These are phyloP conservation scores for Elegia similella DNA, from an alignment of 2,888 invertebrate genomes.

Conservation along the genomic window DNA sequence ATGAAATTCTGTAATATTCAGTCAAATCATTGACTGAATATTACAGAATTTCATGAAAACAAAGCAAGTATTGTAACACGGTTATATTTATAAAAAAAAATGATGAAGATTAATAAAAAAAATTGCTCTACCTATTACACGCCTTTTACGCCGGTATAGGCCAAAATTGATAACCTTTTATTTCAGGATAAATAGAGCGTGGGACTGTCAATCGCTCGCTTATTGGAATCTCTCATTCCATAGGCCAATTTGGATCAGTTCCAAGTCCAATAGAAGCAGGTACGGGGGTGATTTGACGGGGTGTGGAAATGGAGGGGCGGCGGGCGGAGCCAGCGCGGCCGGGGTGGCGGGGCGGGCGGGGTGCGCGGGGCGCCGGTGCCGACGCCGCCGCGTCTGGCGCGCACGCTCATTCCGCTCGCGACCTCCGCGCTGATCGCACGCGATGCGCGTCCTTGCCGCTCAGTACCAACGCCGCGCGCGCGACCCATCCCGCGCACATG, in stretches of 20 bases:
- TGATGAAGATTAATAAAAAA: too few species aligned
- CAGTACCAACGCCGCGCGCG: conserved; percentile 47
- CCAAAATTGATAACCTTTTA: too few species aligned
- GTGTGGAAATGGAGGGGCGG: conserved; percentile 33
- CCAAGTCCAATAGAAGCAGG: conserved; percentile 16
- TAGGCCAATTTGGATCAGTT: neutral
- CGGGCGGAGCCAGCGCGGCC: conserved; percentile 27
- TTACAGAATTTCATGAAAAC: neutral
- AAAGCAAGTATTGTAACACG: neutral
- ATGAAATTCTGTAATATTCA: too few species aligned
- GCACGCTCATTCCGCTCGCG: conserved; percentile 54
- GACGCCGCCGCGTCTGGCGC: conserved; percentile 66
- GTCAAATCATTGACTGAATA: neutral
- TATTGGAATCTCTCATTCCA: neutral
- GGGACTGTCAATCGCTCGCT: neutral
- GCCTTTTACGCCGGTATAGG: too few species aligned
- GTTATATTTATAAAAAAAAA: too few species aligned
- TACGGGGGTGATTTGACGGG: conserved; percentile 30
- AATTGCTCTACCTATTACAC: too few species aligned
- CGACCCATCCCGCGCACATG: conserved; percentile 59
- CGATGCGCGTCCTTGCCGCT: conserved; percentile 45
- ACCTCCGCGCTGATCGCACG: conserved; percentile 58
- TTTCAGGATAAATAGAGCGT: neutral
- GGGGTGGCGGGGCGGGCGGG: conserved; percentile 33
- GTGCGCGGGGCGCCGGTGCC: conserved; percentile 38